Percentiles rank a stretch among this genome's conserved stretches.
These are phyloP conservation scores for Peromyscus attwateri DNA, from an alignment of 2,797 vertebrate genomes.

Conservation along the genomic window DNA sequence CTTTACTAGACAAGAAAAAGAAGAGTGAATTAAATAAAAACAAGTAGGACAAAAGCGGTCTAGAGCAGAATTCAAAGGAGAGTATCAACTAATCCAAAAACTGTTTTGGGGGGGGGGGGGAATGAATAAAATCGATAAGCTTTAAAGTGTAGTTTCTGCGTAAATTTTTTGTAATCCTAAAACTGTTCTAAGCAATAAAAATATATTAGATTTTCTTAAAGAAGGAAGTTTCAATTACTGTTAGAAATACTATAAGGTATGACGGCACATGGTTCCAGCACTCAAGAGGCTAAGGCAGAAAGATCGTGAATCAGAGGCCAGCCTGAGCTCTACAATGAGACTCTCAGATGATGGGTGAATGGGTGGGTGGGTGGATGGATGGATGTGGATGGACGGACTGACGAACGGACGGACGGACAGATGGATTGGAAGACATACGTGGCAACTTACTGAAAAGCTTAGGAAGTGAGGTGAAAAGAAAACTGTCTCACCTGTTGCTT, in stretches of 20 bases:
- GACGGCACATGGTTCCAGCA: too few relatives aligned
- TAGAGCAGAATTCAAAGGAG: not conserved
- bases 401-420: too few relatives aligned
- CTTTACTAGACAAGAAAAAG: not conserved
- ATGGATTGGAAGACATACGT: not conserved
- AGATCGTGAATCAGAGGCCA: not conserved
- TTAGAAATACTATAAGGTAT: not conserved
- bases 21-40: not conserved
- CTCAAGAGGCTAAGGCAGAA: not conserved
- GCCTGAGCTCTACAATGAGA: not conserved
- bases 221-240: conserved; percentile 24
- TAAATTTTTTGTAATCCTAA: conserved; percentile 1
- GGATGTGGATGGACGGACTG: too few relatives aligned
- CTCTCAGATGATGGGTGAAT: too few relatives aligned
- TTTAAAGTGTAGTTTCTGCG: conserved; percentile 21
- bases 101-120: not conserved
- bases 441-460: not conserved
- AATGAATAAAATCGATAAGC: not conserved
- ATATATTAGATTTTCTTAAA: conserved; percentile 1
- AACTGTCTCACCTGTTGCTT: conserved; percentile 90
- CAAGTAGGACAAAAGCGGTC: not conserved
- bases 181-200: conserved; percentile 55
- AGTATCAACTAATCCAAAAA: not conserved
- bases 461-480: not conserved
- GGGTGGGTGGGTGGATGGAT: too few relatives aligned